Percentiles rank a stretch among this genome's conserved stretches.
Conservation (phyloP, 2,113 vertebrate genomes). For the Uria aalge region DNA sequence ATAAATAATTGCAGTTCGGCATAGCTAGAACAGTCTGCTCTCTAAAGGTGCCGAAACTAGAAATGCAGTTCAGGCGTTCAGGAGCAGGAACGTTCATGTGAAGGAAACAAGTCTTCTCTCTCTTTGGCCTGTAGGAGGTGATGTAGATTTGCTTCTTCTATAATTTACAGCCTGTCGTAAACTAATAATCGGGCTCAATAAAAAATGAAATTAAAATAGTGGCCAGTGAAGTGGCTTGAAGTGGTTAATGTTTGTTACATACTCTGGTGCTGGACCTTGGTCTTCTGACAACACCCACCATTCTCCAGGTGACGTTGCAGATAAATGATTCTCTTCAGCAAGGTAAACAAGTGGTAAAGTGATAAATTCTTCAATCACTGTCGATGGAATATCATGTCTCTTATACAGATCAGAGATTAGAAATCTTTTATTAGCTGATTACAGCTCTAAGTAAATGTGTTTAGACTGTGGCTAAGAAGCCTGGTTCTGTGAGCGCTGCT, state of each 20-base stretch:
- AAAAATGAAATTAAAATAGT: conserved; percentile 16
- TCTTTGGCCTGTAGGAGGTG: conserved; percentile 22
- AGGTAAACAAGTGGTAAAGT: conserved; percentile 51
- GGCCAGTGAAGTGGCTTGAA: not conserved
- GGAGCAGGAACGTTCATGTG: not conserved
- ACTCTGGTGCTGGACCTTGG: conserved; percentile 59
- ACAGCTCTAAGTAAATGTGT: not conserved
- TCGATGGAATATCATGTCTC: not conserved
- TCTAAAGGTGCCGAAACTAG: not conserved
- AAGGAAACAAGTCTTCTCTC: not conserved
- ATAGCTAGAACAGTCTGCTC: not conserved
- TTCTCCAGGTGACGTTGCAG: conserved; percentile 5
- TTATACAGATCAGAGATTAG: not conserved
- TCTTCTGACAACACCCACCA: conserved; percentile 29
- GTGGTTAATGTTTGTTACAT: conserved; percentile 65
- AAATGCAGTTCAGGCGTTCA: not conserved
- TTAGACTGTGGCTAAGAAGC: not conserved
- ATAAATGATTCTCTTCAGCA: conserved; percentile 19
- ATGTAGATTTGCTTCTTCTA: not conserved
- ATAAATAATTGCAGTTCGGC: not conserved
- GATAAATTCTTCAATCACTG: not conserved
- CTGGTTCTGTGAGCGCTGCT: not conserved
- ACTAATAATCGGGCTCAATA: conserved; percentile 27
- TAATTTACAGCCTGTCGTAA: not conserved
- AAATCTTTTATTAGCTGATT: not conserved